Base-by-base conservation (phyloP, 2,888 invertebrate species). In the Muschampia plurimacula region DNA sequence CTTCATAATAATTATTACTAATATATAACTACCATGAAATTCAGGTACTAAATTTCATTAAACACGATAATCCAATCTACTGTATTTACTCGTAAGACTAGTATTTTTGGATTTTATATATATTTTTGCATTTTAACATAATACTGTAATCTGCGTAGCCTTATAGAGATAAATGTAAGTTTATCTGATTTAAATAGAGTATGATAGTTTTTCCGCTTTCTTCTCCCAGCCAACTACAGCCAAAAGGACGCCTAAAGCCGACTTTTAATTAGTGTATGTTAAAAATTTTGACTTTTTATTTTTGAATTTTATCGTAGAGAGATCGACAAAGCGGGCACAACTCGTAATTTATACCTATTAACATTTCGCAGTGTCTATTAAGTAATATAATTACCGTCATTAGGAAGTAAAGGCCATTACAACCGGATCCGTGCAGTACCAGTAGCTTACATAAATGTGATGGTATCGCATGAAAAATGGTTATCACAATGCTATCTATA, bases 311-410 rank as follows among this genome's bases (percentile, higher is more conserved):
- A 28, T 22, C 72, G 44, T 67, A 67, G 62, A 67, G 67, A 63
- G 8, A 63, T 63, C n/a, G 8, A 67, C 67, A 36, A n/a, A 67
- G 44, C 15, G 44, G 44, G n/a, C n/a, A 32, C 12, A 72, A 52
- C 55, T 72, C 62, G 62, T 72, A 67, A 72, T 82, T 83, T 72
- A 72, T 67, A 72, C 67, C 62, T 69, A 73, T 57, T 64, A 75
- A 75, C 77, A 83, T 89, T 88, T 87, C 84, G 83, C 81, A 88
- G 88, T 77, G 78, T 80, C 83, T 82, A 85, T 88, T 86, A 87
- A 86, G 83, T 86, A 85, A 86, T 83, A 78, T 83, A 88, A 89
- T 86, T 84, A 84, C 81, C 76, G 77, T 83, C 81, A 87, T 89
- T 89, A 87, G 85, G 82, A 85, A 83, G 82, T 80, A 85, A 85